Evolutionary conservation across 2,888 invertebrate species (phyloP).

Genomic region (Tyria jacobaeae): DNA sequence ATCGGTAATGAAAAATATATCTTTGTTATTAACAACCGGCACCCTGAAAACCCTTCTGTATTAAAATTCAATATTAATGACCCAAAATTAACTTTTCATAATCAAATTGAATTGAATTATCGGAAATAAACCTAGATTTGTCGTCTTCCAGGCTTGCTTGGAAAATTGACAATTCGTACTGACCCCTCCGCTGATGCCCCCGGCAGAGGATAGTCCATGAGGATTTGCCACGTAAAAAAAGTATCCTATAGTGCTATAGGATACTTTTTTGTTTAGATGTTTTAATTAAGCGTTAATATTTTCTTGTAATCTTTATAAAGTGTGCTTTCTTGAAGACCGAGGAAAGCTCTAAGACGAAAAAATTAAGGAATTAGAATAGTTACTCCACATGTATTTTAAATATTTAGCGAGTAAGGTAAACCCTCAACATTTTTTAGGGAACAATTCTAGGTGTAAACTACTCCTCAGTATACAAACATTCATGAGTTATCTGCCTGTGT

Average conservation of each 20-base stretch:
- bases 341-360: too few species aligned
- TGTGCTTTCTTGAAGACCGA: too few species aligned
- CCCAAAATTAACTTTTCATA: not conserved
- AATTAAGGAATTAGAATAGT: not conserved
- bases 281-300: too few species aligned
- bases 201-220: too few species aligned
- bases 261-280: too few species aligned
- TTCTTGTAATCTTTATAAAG: too few species aligned
- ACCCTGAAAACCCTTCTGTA: not conserved
- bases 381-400: not conserved
- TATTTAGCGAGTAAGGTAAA: not conserved
- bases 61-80: not conserved
- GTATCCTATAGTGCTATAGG: too few species aligned
- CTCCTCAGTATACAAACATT: constrained; percentile 9
- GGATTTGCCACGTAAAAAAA: too few species aligned
- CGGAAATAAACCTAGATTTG: not conserved
- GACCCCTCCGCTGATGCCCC: too few species aligned
- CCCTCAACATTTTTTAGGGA: not conserved
- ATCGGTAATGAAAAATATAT: not conserved
- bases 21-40: not conserved
- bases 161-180: not conserved
- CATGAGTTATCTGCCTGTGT: not conserved
- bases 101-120: not conserved
- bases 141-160: not conserved
- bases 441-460: not conserved